These are phyloP conservation scores for Andinoacara biseriatus DNA, from an alignment of 2,113 vertebrate genomes.

Conservation along the genomic window DNA sequence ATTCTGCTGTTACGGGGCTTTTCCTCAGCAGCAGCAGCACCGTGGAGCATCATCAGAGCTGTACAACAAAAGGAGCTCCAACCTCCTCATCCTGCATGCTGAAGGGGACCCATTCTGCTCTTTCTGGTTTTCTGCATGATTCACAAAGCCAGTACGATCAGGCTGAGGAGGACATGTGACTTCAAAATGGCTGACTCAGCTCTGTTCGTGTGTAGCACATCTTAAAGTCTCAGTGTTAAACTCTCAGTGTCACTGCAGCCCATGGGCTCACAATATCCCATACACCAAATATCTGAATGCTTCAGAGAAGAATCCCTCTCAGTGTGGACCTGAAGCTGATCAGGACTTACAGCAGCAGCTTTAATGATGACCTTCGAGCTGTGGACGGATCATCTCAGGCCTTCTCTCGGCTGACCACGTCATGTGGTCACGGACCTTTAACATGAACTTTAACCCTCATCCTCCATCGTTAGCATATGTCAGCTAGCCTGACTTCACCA, in stretches of 20 bases:
- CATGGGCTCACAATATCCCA: background rate
- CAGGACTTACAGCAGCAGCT: too few species aligned
- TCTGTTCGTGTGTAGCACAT: too few species aligned
- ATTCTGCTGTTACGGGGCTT: rapidly evolving
- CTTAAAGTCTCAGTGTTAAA: background rate
- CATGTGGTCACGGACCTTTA: background rate
- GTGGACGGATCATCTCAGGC: background rate
- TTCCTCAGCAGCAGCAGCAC: background rate
- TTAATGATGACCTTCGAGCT: too few species aligned
- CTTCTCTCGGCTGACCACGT: too few species aligned
- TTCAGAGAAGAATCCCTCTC: too few species aligned
- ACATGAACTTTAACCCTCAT: too few species aligned
- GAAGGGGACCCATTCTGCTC: background rate
- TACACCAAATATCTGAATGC: too few species aligned
- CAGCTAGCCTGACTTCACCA: too few species aligned
- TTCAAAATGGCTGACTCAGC: background rate
- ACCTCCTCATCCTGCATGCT: background rate
- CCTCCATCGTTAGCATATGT: too few species aligned
- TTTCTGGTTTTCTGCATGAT: background rate
- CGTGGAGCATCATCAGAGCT: too few species aligned
- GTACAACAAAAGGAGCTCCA: too few species aligned
- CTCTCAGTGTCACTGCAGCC: background rate
- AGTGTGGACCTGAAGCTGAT: too few species aligned
- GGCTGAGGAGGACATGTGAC: background rate
- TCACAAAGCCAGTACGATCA: background rate